Evolutionary conservation across 2,888 invertebrate genomes (phyloP), one percentile per base, ranked within the genome.

Genomic region (Orthosia incerta): DNA sequence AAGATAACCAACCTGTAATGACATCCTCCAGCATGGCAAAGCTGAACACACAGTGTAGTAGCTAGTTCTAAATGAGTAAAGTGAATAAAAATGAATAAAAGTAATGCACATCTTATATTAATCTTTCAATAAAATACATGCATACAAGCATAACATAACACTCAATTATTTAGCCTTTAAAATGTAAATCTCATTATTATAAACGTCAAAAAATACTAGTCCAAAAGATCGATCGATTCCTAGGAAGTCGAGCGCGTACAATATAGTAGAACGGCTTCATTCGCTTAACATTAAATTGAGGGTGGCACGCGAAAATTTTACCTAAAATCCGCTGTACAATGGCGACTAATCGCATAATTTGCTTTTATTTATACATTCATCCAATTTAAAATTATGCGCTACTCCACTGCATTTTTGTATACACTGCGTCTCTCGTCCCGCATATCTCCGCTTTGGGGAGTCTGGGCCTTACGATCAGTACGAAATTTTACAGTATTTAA

Each of bases 261-360:
- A 74, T 71, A 71, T 74, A 79, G 69, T 72, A 81, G 71, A 84
- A 76, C 45, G 71, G 83, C 89, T 92, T 91, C 88, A 93, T 94
- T 94, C 89, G 89, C 94, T 94, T 94, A 94, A 92, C 88, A 93
- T 83, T 94, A 93, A 60, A 72, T 63, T 23, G 80, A 74, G 66
- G 69, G 53, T 59, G 56, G 57, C 55, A 82, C 84, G 84, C 71
- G n/a, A 76, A 51, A 74, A 48, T 59, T 78, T 83, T 56, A 31
- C 48, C 65, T 70, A 69, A 74, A 46, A 16, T 56, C 68, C 71
- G 69, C 74, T 62, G 31, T 48, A 78, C 70, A 78, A 57, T 57
- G 50, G 39, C 71, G 66, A 74, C 57, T 67, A 65, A 79, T 61
- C 60, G 74, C 70, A 77, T 48, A 4, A 20, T 56, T 53, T 3